Percentiles rank a stretch among this genome's conserved stretches.
phyloP scores from a whole-genome alignment of 2,797 vertebrate species.

The Sarcoramphus papa region DNA sequence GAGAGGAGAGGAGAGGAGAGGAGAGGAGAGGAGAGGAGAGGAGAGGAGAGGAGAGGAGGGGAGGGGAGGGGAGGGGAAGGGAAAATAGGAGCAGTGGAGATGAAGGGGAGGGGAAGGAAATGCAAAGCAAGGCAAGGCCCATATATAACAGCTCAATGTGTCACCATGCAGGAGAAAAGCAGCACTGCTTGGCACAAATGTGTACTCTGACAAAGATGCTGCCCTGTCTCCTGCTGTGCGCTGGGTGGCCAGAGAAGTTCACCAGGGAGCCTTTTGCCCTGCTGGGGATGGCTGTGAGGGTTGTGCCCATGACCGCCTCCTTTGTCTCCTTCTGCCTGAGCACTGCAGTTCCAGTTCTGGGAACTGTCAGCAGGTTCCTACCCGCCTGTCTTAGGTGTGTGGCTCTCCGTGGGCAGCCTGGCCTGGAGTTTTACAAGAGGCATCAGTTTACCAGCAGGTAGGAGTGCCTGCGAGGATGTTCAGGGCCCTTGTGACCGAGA shows the following conservation, averaged over 20 bases:
- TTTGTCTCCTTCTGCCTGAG: not conserved
- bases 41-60: too few relatives aligned
- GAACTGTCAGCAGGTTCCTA: not conserved
- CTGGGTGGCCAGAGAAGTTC: not conserved
- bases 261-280: not conserved
- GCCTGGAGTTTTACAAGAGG: not conserved
- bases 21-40: too few relatives aligned
- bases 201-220: not conserved
- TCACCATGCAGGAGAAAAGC: not conserved
- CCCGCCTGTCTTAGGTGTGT: too few relatives aligned
- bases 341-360: too few relatives aligned
- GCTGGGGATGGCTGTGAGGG: not conserved
- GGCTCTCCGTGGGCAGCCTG: not conserved
- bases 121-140: too few relatives aligned
- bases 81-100: too few relatives aligned
- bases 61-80: too few relatives aligned
- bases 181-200: not conserved
- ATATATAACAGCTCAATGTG: too few relatives aligned
- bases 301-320: not conserved
- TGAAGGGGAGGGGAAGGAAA: too few relatives aligned
- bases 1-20: too few relatives aligned
- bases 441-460: too few relatives aligned
- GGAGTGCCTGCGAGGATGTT: not conserved
- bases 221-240: not conserved
- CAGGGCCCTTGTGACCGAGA: not conserved